phyloP scores from a whole-genome alignment of 2,113 vertebrate species.

The Mesitornis unicolor region DNA sequence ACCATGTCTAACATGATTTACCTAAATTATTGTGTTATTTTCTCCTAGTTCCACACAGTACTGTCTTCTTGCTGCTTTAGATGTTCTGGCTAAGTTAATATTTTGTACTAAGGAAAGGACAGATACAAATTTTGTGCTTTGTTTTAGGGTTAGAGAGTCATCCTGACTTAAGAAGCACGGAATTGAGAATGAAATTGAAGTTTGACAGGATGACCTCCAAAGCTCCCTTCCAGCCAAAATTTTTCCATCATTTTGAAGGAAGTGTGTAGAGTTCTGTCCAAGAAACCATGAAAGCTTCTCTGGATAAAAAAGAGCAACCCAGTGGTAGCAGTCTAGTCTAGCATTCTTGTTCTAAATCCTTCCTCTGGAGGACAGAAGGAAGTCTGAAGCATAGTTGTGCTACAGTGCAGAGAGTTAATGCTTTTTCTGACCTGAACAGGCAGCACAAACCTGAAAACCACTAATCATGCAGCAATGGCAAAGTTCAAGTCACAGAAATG shows the following conservation, averaged over 20 bases:
- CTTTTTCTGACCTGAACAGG: neutral
- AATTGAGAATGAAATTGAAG: neutral
- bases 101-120: neutral
- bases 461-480: neutral
- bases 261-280: neutral
- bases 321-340: neutral
- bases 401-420: neutral
- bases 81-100: neutral
- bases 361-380: neutral
- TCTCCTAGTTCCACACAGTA: neutral
- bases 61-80: neutral
- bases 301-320: neutral
- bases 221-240: neutral
- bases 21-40: neutral
- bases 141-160: neutral
- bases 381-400: neutral
- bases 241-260: neutral
- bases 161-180: neutral
- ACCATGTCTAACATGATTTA: neutral
- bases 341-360: neutral
- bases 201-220: neutral
- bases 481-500: neutral
- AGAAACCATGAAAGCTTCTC: neutral
- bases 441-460: neutral
- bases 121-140: neutral